Conservation (phyloP, 2,888 invertebrate genomes). For the Drosophila cognata region DNA sequence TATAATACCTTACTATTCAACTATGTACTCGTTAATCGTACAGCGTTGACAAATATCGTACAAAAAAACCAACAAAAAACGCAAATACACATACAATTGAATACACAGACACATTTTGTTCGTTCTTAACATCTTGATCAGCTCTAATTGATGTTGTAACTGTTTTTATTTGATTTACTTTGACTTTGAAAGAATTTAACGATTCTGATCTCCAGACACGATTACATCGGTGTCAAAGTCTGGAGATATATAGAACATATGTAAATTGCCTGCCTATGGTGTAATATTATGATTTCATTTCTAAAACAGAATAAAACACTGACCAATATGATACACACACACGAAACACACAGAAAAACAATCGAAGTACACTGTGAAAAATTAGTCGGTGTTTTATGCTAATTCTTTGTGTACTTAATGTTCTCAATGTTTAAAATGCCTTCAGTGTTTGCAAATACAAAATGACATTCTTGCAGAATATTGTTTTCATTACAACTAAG, state of each 20-base stretch:
- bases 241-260: constrained; percentile 52
- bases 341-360: constrained; percentile 17
- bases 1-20: constrained; percentile 70
- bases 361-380: constrained; percentile 60
- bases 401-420: constrained; percentile 78
- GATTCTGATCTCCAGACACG: constrained; percentile 32
- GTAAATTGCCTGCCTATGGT: constrained; percentile 69
- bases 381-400: constrained; percentile 76
- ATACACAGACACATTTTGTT: constrained; percentile 32
- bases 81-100: constrained; percentile 17
- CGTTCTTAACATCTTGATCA: constrained; percentile 59
- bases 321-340: constrained; percentile 10
- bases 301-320: constrained; percentile 14
- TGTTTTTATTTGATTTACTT: constrained; percentile 46
- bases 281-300: constrained; percentile 42
- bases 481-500: constrained; percentile 59
- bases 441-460: constrained; percentile 77
- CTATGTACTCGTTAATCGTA: constrained; percentile 75
- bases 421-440: constrained; percentile 77
- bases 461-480: constrained; percentile 56
- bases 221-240: constrained; percentile 46
- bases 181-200: constrained; percentile 34
- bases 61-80: constrained; percentile 32
- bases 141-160: constrained; percentile 73
- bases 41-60: constrained; percentile 68